Conservation (phyloP, 2,113 vertebrate species). For the Arizona elegans region DNA sequence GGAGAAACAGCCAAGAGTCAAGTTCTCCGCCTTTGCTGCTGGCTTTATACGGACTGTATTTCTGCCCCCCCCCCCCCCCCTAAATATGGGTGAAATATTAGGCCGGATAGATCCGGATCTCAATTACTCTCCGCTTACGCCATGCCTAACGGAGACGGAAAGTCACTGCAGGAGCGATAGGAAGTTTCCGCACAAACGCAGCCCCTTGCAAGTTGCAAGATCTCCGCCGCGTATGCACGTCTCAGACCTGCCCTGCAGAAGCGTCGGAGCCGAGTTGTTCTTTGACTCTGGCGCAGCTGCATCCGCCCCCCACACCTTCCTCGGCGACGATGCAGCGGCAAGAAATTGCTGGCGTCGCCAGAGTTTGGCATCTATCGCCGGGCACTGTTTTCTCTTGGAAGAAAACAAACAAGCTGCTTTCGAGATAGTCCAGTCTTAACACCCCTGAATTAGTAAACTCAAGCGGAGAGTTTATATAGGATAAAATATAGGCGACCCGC, state of each 20-base stretch:
- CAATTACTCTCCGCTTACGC: neutral
- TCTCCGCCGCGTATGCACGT: neutral
- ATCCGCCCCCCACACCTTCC: neutral
- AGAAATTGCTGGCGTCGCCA: neutral
- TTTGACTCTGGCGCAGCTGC: neutral
- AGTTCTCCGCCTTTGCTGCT: neutral
- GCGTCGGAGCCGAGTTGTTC: neutral
- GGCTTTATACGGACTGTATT: too few species aligned
- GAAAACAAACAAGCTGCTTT: neutral
- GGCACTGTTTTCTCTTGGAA: neutral
- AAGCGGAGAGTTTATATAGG: neutral
- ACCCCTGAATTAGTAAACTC: neutral
- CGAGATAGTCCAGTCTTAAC: too few species aligned
- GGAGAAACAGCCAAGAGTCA: neutral
- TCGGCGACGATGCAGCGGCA: neutral
- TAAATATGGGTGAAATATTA: neutral
- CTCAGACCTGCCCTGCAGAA: neutral
- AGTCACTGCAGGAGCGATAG: neutral
- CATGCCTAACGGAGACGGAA: neutral
- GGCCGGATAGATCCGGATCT: too few species aligned
- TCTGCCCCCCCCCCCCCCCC: neutral
- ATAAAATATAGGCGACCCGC: neutral
- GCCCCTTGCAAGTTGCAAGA: neutral
- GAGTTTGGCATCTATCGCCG: neutral
- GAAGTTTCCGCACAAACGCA: fast-evolving